Evolutionary conservation across 2,797 vertebrate genomes (phyloP).

Genomic region (Nannoperca australis): DNA sequence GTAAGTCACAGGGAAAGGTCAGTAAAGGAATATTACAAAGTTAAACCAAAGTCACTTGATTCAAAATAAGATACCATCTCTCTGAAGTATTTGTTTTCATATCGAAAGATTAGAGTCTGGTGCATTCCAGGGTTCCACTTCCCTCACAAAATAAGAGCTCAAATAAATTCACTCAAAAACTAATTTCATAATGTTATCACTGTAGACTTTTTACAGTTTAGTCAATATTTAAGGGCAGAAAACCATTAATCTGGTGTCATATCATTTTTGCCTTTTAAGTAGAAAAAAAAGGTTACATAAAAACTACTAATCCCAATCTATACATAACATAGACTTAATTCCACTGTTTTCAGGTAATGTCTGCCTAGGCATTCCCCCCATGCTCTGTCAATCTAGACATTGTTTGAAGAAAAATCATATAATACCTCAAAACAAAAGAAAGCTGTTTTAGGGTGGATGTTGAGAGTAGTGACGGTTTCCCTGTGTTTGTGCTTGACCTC

Average conservation of each 20-base stretch:
- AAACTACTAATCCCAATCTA: neutral
- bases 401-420: neutral
- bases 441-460: neutral
- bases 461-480: neutral
- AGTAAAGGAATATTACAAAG: neutral
- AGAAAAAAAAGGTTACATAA: neutral
- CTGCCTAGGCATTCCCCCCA: neutral
- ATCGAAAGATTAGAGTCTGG: neutral
- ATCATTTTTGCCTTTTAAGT: neutral
- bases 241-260: neutral
- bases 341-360: neutral
- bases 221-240: neutral
- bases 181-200: neutral
- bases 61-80: neutral
- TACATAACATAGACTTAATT: neutral
- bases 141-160: neutral
- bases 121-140: conserved; percentile 7
- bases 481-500: conserved; percentile 5
- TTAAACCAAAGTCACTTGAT: conserved; percentile 4
- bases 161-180: neutral
- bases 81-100: conserved; percentile 3
- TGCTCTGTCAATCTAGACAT: neutral
- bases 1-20: conserved; percentile 13
- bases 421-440: no score
- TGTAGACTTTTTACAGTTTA: neutral